Percentiles rank a stretch among this genome's conserved stretches.
Evolutionary conservation across 1,140 invertebrate species (phyloP).

Genomic region (Andrena cerasifolii): DNA sequence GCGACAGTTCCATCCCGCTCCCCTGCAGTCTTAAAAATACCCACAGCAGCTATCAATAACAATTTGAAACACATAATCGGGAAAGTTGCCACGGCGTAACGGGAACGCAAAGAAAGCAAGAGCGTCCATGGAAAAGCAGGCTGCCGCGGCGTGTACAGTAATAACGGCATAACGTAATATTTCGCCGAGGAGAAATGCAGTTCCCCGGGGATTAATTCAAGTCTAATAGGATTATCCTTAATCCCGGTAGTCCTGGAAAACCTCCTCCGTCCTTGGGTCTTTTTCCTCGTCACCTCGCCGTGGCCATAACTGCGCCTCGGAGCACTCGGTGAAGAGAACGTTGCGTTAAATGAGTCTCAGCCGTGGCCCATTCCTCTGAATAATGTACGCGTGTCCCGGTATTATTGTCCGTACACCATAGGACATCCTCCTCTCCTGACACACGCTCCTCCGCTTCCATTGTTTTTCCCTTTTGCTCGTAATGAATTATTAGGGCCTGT

Average conservation of each 20-base stretch:
- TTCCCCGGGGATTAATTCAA: slow-evolving; percentile 76
- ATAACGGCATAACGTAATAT: slow-evolving; percentile 75
- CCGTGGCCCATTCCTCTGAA: slow-evolving; percentile 48
- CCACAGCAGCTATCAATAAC: not conserved
- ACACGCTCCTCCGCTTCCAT: slow-evolving; percentile 8
- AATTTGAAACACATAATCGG: slow-evolving; percentile 33
- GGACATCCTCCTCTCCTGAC: not conserved
- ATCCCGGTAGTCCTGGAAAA: slow-evolving; percentile 69
- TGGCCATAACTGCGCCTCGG: slow-evolving; percentile 8
- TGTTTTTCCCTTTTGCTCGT: slow-evolving; percentile 44
- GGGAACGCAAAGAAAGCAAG: slow-evolving; percentile 15
- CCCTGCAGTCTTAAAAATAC: not conserved
- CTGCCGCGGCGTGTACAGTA: slow-evolving; percentile 63
- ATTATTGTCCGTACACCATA: slow-evolving; percentile 53
- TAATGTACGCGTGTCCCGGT: slow-evolving; percentile 64
- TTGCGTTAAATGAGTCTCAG: slow-evolving; percentile 58
- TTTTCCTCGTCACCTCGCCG: slow-evolving; percentile 55
- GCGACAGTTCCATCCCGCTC: too few relatives aligned
- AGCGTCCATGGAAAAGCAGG: slow-evolving; percentile 35
- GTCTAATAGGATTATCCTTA: slow-evolving; percentile 80
- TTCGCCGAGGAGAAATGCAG: slow-evolving; percentile 72
- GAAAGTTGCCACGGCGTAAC: slow-evolving; percentile 5
- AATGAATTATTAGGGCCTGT: slow-evolving; percentile 56
- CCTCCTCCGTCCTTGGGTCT: slow-evolving; percentile 39
- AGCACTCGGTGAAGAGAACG: slow-evolving; percentile 40